phyloP scores from a whole-genome alignment of 2,797 vertebrate species.

The Hippoglossus hippoglossus region DNA sequence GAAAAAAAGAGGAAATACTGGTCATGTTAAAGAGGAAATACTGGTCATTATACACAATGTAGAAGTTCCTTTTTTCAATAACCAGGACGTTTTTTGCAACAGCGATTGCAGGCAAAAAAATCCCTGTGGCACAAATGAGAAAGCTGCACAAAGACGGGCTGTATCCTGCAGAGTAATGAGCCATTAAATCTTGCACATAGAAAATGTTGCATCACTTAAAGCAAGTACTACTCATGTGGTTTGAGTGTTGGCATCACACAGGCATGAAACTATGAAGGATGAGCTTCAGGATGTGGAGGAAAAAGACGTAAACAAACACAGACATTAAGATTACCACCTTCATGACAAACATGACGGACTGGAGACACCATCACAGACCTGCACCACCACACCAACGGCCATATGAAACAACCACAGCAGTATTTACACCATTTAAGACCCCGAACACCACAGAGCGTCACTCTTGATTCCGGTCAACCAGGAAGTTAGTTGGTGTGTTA shows the following conservation, averaged over 20 bases:
- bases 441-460: constrained; percentile 27
- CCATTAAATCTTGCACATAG: constrained; percentile 36
- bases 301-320: constrained; percentile 46
- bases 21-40: constrained; percentile 48
- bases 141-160: constrained; percentile 34
- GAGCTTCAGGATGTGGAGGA: constrained; percentile 7
- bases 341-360: constrained; percentile 55
- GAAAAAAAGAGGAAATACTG: constrained; percentile 41
- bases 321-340: constrained; percentile 51
- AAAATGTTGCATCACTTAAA: constrained; percentile 42
- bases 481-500: constrained; percentile 62
- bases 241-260: constrained; percentile 30
- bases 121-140: constrained; percentile 39
- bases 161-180: constrained; percentile 45
- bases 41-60: constrained; percentile 9
- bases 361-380: constrained; percentile 51
- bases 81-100: constrained; percentile 29
- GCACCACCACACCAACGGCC: constrained; percentile 54
- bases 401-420: constrained; percentile 41
- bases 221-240: constrained; percentile 15
- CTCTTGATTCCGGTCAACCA: constrained; percentile 28
- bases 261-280: constrained; percentile 23
- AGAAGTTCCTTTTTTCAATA: constrained; percentile 54
- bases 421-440: constrained; percentile 71
- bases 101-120: constrained; percentile 17